phyloP scores from a whole-genome alignment of 2,797 vertebrate species.

The Echiichthys vipera region DNA sequence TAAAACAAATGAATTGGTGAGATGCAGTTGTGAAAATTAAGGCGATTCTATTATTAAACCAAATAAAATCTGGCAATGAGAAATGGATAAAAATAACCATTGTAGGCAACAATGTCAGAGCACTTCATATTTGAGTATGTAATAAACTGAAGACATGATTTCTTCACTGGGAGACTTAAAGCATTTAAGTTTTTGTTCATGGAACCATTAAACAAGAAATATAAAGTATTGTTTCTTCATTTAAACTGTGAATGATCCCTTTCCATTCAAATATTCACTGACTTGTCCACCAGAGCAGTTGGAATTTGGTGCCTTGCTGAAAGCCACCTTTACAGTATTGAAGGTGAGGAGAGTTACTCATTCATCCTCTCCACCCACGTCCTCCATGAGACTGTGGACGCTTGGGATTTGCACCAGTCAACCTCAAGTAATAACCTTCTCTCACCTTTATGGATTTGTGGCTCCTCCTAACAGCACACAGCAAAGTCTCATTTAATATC shows the following conservation, averaged over 20 bases:
- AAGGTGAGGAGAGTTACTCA: constrained; percentile 29
- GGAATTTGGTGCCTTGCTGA: constrained; percentile 2
- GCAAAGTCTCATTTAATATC: background rate
- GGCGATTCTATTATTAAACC: background rate
- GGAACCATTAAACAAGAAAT: background rate
- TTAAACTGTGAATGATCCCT: background rate
- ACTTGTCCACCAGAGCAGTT: background rate
- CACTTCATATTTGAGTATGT: background rate
- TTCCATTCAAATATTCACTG: constrained; percentile 8
- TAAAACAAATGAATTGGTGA: background rate
- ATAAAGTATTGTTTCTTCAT: background rate
- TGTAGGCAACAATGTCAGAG: background rate
- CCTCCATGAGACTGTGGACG: constrained; percentile 1
- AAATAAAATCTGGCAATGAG: background rate
- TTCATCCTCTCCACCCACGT: constrained; percentile 8
- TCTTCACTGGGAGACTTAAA: background rate
- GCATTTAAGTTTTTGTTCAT: background rate
- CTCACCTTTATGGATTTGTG: constrained; percentile 18
- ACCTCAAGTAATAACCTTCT: constrained; percentile 27
- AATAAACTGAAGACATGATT: background rate
- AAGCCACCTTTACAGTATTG: constrained; percentile 28
- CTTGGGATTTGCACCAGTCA: constrained; percentile 18
- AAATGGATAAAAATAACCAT: background rate
- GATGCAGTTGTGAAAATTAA: background rate
- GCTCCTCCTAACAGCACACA: background rate